Conservation (phyloP, 2,888 invertebrate species). For the Zele albiditarsus region DNA sequence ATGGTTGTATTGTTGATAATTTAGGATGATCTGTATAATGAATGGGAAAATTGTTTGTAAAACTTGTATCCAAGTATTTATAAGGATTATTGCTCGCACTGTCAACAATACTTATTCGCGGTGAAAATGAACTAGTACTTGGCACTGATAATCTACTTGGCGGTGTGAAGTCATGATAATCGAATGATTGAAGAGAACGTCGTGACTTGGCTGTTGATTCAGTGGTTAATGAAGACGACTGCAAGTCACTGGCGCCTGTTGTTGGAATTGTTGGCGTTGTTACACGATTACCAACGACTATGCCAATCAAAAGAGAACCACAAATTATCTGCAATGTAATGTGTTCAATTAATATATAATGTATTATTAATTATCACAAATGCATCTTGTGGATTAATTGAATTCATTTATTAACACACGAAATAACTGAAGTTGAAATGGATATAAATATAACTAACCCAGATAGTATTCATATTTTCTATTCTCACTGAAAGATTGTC, state of each 20-base stretch:
- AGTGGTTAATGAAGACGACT: conserved; percentile 21
- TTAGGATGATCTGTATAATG: not conserved
- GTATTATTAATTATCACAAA: not conserved
- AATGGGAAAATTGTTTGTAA: not conserved
- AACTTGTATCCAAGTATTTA: conserved; percentile 25
- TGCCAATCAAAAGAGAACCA: conserved; percentile 22
- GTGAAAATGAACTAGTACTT: not conserved
- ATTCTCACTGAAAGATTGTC: conserved; percentile 48
- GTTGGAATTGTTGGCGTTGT: conserved; percentile 23
- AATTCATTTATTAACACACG: not conserved
- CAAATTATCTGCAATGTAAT: conserved; percentile 21
- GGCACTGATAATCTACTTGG: conserved; percentile 23
- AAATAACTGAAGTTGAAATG: not conserved
- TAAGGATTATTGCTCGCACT: conserved; percentile 30
- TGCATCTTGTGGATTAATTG: not conserved
- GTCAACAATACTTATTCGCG: conserved; percentile 24
- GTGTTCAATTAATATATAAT: not conserved
- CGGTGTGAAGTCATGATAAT: conserved; percentile 25
- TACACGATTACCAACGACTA: conserved; percentile 23
- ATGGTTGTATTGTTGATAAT: not conserved
- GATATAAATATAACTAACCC: not conserved
- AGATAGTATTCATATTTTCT: conserved; percentile 19
- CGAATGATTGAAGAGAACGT: not conserved
- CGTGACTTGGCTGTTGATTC: conserved; percentile 13
- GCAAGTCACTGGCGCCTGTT: conserved; percentile 21